Evolutionary conservation across 2,888 invertebrate genomes (phyloP), one percentile per base, ranked within the genome.

Genomic region (Chesias legatella): DNA sequence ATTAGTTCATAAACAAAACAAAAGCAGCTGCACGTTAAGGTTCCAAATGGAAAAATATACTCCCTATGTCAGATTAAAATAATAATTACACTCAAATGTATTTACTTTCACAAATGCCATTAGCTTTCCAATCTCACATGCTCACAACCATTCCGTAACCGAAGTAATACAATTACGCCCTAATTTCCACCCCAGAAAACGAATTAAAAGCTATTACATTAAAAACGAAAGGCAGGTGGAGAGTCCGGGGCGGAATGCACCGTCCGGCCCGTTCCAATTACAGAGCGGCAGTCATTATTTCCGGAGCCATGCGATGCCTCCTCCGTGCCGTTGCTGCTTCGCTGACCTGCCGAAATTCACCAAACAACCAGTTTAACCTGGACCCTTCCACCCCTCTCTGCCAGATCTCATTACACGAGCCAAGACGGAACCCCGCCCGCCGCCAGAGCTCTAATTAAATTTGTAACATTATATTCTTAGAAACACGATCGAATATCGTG

Each of bases 271-370:
- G 69, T 77, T 78, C 82, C 84, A 84, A 83, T 84, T 85, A 84
- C 76, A 65, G 79, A 79, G 72, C 80, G 82, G 81, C 67, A 79
- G 79, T 81, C 80, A 82, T 82, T 82, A 84, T 83, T 82, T 83
- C 83, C 83, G 80, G 68, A 66, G 76, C 71, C 65, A 67, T 65
- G 72, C 71, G 71, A 73, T 75, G 73, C 76, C 71, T 71, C 55
- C 73, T 67, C 63, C 64, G 42, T 48, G 63, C 57, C 63, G 51
- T 60, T 60, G 51, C 58, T 73, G 73, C 72, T 70, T 71, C 66
- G 68, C 73, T 79, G 73, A 77, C 74, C 79, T 67, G 71, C 70
- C 73, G 60, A 79, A 81, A 74, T 76, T 76, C 68, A 60, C 63
- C 51, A 60, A 56, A 58, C 56, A 58, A 51, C 69, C 68, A 69